Conservation (phyloP, 92 coral and sea anemone species). For the Chrysogorgia sp. region DNA sequence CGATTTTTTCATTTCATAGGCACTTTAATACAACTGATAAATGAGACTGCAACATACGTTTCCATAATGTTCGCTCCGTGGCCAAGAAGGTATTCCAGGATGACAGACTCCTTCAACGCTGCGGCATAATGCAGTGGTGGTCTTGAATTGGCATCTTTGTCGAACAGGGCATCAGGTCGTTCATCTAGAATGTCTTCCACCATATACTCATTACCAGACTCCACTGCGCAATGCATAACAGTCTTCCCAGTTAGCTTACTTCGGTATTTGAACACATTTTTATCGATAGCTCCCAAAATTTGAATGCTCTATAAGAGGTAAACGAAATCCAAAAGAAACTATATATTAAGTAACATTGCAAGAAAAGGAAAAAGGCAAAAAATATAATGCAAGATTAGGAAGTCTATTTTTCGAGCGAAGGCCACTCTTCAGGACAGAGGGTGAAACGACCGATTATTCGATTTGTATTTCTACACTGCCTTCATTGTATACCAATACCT, state of each 20-base stretch:
- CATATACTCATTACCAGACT: background rate
- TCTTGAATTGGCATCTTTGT: background rate
- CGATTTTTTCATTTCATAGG: background rate
- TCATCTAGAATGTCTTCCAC: conserved; percentile 24
- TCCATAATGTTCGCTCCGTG: conserved; percentile 22
- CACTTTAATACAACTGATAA: background rate
- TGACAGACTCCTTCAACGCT: background rate
- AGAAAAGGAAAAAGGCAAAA: too few relatives aligned
- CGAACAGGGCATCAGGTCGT: background rate
- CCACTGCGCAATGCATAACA: conserved; percentile 25
- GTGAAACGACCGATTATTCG: too few relatives aligned
- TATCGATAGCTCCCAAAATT: background rate
- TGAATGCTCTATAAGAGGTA: conserved; percentile 11
- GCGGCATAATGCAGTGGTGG: conserved; percentile 22
- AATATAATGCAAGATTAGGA: too few relatives aligned
- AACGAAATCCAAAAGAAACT: background rate
- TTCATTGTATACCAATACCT: background rate
- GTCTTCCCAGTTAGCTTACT: conserved; percentile 12
- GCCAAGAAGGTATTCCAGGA: background rate
- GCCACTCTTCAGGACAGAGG: too few relatives aligned
- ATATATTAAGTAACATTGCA: background rate
- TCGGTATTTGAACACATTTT: conserved; percentile 1
- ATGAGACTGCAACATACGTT: background rate
- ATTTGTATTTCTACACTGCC: background rate
- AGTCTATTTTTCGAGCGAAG: too few relatives aligned